Base-by-base conservation (phyloP, 2,888 invertebrate genomes). In the Artemia sinica region DNA sequence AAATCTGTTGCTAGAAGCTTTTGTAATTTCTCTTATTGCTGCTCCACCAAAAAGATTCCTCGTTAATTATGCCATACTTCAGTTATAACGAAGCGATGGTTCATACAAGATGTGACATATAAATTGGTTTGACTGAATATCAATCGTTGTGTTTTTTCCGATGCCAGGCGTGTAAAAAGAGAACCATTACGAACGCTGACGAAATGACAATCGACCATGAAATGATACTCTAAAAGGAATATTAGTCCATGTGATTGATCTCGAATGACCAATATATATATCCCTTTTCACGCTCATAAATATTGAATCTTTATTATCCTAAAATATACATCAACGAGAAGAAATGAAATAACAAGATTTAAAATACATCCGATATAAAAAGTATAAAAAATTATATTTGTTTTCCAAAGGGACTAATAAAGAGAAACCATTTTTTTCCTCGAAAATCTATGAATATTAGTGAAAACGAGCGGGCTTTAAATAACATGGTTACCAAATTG, bases 141-240 rank as follows among this genome's bases (percentile, higher is more conserved):
- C 28, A 18, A 28, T 28, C 63, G 12, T 18, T 58, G 28, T 58
- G n/a, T n/a, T 58, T 58, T n/a, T 58, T 58, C 28, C 28, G 63
- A n/a, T 58, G 63, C 63, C 63, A 58, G 10, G 14, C 28, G 63
- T n/a, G 28, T 58, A 28, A 58, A 28, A 58, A 58, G 28, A 58
- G 63, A 58, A 28, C 63, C 28, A 58, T 58, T 58, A 58, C 63
- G 28, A 58, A 58, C 14, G 10, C n/a, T 58, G 63, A 58, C 63
- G 63, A 58, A 58, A 58, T 58, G 63, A 58, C 63, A 58, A 58
- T 58, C 63, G 63, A 58, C n/a, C 14, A 58, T 58, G 28, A 58
- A 58, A 58, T 58, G 10, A 58, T 28, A 11, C 14, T 58, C 63
- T 58, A 58, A 58, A 58, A 58, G 63, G 14, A n/a, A 10, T n/a